These are phyloP conservation scores for Mus minutoides DNA, from an alignment of 2,797 vertebrate genomes.

Conservation along the genomic window DNA sequence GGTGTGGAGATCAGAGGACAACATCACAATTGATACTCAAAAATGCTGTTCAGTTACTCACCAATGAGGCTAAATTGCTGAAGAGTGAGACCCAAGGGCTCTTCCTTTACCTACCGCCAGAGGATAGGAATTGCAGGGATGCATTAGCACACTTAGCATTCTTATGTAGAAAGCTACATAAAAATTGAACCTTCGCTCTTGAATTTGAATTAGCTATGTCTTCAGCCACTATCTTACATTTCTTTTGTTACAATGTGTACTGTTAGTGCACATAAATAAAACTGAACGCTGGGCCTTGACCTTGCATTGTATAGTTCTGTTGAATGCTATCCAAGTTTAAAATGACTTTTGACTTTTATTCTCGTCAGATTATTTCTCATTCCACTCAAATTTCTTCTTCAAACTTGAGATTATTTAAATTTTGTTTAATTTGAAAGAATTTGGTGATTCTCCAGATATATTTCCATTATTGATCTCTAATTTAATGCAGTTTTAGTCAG, in stretches of 20 bases:
- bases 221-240: background rate
- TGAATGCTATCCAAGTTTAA: background rate
- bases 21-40: background rate
- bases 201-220: background rate
- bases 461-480: slow-evolving; percentile 63
- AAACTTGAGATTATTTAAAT: slow-evolving; percentile 36
- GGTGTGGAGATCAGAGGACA: background rate
- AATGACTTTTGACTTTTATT: background rate
- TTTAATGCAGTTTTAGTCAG: slow-evolving; percentile 64
- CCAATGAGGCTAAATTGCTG: background rate
- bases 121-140: background rate
- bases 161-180: background rate
- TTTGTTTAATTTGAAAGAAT: slow-evolving; percentile 50
- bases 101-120: background rate
- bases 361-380: slow-evolving; percentile 19
- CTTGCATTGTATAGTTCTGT: background rate
- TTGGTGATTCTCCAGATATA: slow-evolving; percentile 52
- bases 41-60: background rate
- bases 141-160: background rate
- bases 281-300: background rate
- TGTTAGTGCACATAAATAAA: background rate
- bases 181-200: background rate
- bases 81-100: background rate
- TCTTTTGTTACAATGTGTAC: background rate
- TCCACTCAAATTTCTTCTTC: slow-evolving; percentile 49